Evolutionary conservation across 1,140 invertebrate species (phyloP), one percentile per base, ranked within the genome.

Genomic region (Sitobion miscanthi): DNA sequence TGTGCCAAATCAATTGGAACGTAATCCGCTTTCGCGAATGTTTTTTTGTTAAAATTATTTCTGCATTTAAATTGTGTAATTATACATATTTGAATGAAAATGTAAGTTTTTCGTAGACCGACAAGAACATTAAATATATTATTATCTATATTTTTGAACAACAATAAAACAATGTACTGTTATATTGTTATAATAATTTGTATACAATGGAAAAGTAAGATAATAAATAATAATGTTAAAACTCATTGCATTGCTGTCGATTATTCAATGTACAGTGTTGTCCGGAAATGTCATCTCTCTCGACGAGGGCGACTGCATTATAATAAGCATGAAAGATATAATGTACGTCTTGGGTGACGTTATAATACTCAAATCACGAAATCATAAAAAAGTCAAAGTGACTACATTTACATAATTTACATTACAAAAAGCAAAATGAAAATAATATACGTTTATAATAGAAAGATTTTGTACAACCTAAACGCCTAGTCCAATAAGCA

Each of bases 261-360:
- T 54, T 89, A 25, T 54, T 54, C 2, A 38, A 54, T 54, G 47
- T 89, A 88, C 47, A 49, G n/a, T 52, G 20, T 89, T 52, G 49
- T 89, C 87, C 87, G 87, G 87, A 89, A 89, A 89, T 23, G 87
- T 89, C 49, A 89, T 89, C 87, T 54, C 35, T 52, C 35, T 52
- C 49, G 49, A 38, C 9, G n/a, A 89, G 49, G 1, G 49, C 49
- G 49, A 89, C 11, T 89, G 47, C 49, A 89, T 54, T 49, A 38
- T 54, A 88, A 89, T 89, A 54, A 35, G 49, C 7, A 11, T 52
- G 30, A 21, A 47, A 88, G 47, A 88, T 88, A 52, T 20, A 38
- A 20, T 45, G 45, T 38, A 85, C 23, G 35, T 49, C 14, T 23
- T 35, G 49, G 21, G 23, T 54, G n/a, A 89, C 49, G 49, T 89